Conservation (phyloP, 2,113 vertebrate species). For the Pseudorasbora parva region DNA sequence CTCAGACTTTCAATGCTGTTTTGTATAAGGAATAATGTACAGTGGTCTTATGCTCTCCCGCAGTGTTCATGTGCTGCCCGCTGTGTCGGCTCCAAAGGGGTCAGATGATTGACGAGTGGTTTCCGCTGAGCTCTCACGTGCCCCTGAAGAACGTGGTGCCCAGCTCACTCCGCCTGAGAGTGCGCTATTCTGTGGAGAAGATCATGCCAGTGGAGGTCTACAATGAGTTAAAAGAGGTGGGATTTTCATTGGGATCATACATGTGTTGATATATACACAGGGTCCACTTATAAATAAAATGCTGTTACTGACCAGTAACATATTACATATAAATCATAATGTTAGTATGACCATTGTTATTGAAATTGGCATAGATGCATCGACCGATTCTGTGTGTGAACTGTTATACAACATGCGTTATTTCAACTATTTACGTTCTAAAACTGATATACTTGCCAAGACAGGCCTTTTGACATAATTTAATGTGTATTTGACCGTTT, state of each 20-base stretch:
- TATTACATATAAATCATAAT: neutral
- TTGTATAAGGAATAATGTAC: neutral
- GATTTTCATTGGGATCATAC: neutral
- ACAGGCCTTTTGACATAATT: no score
- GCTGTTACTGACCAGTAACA: neutral
- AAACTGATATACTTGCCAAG: no score
- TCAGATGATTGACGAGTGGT: slow-evolving; percentile 98
- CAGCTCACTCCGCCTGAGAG: slow-evolving; percentile 90
- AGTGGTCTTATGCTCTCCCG: neutral
- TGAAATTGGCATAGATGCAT: neutral
- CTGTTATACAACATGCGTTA: no score
- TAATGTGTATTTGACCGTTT: no score
- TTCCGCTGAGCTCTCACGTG: slow-evolving; percentile 93
- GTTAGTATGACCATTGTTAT: neutral
- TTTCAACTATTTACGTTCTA: no score
- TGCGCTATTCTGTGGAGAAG: slow-evolving; percentile 96
- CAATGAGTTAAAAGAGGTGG: slow-evolving; percentile 97
- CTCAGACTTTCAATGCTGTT: neutral
- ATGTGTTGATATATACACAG: neutral
- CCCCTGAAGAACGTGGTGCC: slow-evolving; percentile 97
- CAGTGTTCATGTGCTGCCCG: slow-evolving; percentile 98
- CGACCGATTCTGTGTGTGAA: no score
- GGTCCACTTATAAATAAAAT: neutral
- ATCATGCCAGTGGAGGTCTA: slow-evolving; percentile 99
- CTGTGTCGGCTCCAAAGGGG: slow-evolving; percentile 92